phyloP scores from a whole-genome alignment of 2,797 vertebrate species.

The Urophycis tenuis region DNA sequence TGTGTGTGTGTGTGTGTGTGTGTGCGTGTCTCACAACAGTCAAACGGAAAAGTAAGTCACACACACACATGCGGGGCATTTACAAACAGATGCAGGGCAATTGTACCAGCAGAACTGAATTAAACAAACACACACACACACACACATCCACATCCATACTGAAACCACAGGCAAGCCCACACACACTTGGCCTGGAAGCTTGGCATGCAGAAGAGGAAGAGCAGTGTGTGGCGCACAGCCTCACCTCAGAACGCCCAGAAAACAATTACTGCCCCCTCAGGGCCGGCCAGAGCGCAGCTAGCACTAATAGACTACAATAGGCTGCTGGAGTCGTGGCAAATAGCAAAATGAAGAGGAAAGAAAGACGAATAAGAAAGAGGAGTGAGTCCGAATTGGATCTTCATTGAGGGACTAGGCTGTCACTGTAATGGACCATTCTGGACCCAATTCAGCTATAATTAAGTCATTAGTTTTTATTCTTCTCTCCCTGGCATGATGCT shows the following conservation, averaged over 20 bases:
- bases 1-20: slow-evolving; percentile 19
- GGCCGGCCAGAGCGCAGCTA: slow-evolving; percentile 60
- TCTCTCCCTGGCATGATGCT: slow-evolving; percentile 47
- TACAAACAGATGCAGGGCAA: slow-evolving; percentile 60
- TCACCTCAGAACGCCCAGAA: slow-evolving; percentile 68
- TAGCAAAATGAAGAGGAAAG: not conserved
- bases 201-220: slow-evolving; percentile 61
- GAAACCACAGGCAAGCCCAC: slow-evolving; percentile 4
- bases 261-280: slow-evolving; percentile 69
- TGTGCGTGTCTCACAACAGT: slow-evolving; percentile 36
- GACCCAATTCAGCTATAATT: slow-evolving; percentile 45
- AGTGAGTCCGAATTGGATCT: not conserved
- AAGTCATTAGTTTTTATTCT: slow-evolving; percentile 19
- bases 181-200: slow-evolving; percentile 59
- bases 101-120: slow-evolving; percentile 62
- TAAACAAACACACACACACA: slow-evolving; percentile 51
- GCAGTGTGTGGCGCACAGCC: slow-evolving; percentile 62
- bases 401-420: not conserved
- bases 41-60: slow-evolving; percentile 63
- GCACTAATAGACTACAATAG: slow-evolving; percentile 52
- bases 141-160: slow-evolving; percentile 27
- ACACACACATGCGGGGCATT: slow-evolving; percentile 66
- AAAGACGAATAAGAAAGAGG: not conserved
- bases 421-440: slow-evolving; percentile 26
- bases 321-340: not conserved